A percentile compares a stretch with the other conserved stretches of the same genome.
Evolutionary conservation across 2,797 vertebrate species (phyloP).

Genomic region (Hafferia zeledoni): DNA sequence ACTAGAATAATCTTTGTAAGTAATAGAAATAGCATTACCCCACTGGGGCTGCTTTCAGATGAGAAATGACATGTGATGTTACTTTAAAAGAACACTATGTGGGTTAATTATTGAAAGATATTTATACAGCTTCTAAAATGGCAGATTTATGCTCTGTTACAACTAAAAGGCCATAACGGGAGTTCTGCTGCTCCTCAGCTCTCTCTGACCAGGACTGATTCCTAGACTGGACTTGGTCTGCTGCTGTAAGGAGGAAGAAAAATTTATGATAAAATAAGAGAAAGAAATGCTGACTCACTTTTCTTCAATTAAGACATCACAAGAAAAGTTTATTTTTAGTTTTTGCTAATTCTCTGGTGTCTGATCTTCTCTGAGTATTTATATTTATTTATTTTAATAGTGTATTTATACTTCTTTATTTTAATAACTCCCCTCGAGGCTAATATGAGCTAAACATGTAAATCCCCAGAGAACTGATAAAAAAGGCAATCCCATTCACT

Average conservation of each 20-base stretch:
- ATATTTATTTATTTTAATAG: constrained; percentile 16
- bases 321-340: constrained; percentile 30
- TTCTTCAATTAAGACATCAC: neutral
- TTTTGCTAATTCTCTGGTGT: neutral
- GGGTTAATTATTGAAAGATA: neutral
- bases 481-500: neutral
- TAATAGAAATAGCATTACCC: neutral
- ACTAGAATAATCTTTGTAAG: neutral
- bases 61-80: neutral
- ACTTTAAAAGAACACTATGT: neutral
- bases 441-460: neutral
- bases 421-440: neutral
- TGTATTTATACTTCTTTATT: constrained; percentile 27
- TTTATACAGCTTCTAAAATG: neutral
- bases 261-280: neutral
- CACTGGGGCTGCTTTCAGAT: neutral
- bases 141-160: neutral
- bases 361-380: constrained; percentile 27
- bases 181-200: neutral
- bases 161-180: neutral
- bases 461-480: neutral
- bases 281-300: constrained; percentile 5
- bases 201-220: neutral
- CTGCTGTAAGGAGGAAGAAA: neutral
- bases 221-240: neutral